Base-by-base conservation (phyloP, 2,797 vertebrate genomes). In the Gobionotothen gibberifrons region DNA sequence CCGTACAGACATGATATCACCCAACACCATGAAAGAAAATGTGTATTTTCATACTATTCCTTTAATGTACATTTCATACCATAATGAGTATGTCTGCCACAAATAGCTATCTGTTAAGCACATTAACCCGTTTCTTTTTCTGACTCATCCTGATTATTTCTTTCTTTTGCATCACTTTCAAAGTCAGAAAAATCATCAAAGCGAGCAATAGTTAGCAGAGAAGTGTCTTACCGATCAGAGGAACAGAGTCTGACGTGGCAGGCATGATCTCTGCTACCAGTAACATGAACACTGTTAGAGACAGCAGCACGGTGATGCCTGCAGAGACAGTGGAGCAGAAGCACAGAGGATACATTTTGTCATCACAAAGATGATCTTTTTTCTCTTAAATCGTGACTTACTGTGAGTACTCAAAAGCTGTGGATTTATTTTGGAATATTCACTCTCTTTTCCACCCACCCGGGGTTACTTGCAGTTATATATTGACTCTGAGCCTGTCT, bases 251-350 rank as follows among this genome's bases (percentile, higher is more conserved):
- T 46, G 97, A 98, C 21, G 96, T 97, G 71, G 97, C 96, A 17
- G 97, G 97, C 97, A 97, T 97, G 86, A 98, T 98, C 89, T 98
- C 97, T 53, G 97, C 97, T 42, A 98, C 97, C 79, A 97, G 93
- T 56, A 98, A 87, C 97, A 98, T 98, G 90, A 98, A 98, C 54
- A 98, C 96, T 0, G 97, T 98, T 60, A 97, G 90, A n/a, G 97
- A 98, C 88, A 98, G 93, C 69, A 98, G 94, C 66, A 98, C 97
- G 1, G 97, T 97, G 83, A 97, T 97, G 68, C 97, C 97, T 98
- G 86, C 19, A 69, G 53, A 63, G 29, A 72, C 57, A 75, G 44
- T 3, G 62, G 9, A 72, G 44, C 66, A 72, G 42, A 72, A 52
- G 44, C 14, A 81, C 42, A 80, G 21, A 57, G 22, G 21, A 49